Evolutionary conservation across 2,888 invertebrate species (phyloP), one percentile per base, ranked within the genome.

Genomic region (Drosophila mercatorum): DNA sequence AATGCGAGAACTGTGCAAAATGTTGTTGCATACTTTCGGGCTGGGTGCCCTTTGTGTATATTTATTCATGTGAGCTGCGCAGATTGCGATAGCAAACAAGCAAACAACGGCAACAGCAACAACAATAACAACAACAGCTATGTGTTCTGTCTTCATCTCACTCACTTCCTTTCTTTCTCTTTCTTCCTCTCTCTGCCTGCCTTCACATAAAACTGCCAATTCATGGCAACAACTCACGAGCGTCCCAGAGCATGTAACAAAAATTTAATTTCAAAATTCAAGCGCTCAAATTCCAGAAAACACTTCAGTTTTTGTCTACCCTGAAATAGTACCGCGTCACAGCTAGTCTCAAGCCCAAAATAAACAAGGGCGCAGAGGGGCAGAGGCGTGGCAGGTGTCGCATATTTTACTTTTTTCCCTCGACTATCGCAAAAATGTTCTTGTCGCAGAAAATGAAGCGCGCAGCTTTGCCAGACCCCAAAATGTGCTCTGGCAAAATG

Each of bases 1-100:
- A 78, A 61, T 61, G 72, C 70, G 41, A 51, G 72, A 77, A 57
- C 44, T 58, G 44, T 26, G 34, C 34, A 58, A 72, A 68, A 68
- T 51, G 36, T 43, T 60, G 53, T 31, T 69, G 57, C 73, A 66
- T 62, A 52, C 28, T 67, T 69, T 63, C 55, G 11, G 43, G 51
- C 51, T 47, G 55, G 22, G 2, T 41, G 26, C 14, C 36, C 46
- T 65, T 72, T 79, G 62, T 75, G 62, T 51, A 47, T 70, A 68
- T 53, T 71, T 78, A 62, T 75, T 79, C 75, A 78, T 75, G 79
- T 78, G 75, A 62, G 56, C 60, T 41, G 56, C 61, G 60, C 51
- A 78, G 78, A 78, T 78, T 75, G 78, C 61, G 52, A 72, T 62
- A 66, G 43, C 71, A 71, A 66, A 78, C 47, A 68, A 47, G 31